Percentiles rank a stretch among this genome's conserved stretches.
phyloP scores from a whole-genome alignment of 2,888 invertebrate genomes.

The Folsomia candida region DNA sequence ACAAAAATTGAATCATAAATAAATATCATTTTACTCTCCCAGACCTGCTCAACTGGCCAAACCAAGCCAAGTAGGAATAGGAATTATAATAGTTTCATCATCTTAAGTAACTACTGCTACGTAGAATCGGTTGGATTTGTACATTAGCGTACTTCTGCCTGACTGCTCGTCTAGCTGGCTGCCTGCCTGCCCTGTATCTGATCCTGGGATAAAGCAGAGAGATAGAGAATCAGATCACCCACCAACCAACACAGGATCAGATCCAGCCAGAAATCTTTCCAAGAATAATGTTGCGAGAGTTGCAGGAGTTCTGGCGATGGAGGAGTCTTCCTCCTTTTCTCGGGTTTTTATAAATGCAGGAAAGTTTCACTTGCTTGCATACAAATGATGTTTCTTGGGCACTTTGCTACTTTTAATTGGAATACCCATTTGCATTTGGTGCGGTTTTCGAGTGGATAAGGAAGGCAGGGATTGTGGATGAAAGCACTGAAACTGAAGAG shows the following conservation, averaged over 20 bases:
- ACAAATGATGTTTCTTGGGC: conserved; percentile 49
- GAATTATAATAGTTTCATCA: too few relatives aligned
- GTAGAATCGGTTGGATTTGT: too few relatives aligned
- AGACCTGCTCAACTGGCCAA: too few relatives aligned
- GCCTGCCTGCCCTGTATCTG: too few relatives aligned
- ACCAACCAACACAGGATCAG: neutral
- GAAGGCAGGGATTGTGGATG: conserved; percentile 8
- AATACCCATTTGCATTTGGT: conserved; percentile 46
- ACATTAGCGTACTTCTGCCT: neutral
- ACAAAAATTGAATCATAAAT: too few relatives aligned
- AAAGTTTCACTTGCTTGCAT: conserved; percentile 50
- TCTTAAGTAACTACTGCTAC: too few relatives aligned
- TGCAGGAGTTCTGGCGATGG: too few relatives aligned
- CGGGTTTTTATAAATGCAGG: conserved; percentile 48
- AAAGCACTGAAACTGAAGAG: neutral
- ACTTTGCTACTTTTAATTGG: conserved; percentile 46
- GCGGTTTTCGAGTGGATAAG: conserved; percentile 15
- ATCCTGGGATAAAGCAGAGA: neutral
- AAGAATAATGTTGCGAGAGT: neutral
- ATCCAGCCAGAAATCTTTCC: neutral
- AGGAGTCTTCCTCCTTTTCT: too few relatives aligned
- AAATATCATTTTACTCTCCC: too few relatives aligned
- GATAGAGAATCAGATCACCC: neutral
- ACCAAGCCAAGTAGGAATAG: too few relatives aligned
- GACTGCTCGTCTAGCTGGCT: neutral